Evolutionary conservation across 2,113 vertebrate genomes (phyloP).

Genomic region (Podarcis muralis): DNA sequence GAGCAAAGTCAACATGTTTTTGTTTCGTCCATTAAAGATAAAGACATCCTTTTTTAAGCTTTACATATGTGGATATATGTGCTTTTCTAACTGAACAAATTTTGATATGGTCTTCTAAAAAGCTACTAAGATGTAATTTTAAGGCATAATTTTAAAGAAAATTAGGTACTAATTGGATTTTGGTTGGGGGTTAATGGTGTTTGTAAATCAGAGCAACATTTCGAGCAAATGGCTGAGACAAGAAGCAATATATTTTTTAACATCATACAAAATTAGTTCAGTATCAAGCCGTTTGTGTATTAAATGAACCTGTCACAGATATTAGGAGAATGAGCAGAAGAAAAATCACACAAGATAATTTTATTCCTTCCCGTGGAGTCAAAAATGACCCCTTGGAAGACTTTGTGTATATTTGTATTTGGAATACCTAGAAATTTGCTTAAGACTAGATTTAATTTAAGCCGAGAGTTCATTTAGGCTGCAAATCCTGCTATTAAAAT

Average conservation of each 20-base stretch:
- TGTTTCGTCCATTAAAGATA: constrained; percentile 69
- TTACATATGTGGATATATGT: constrained; percentile 69
- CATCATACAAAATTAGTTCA: constrained; percentile 47
- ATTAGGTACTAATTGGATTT: constrained; percentile 48
- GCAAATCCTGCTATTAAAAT: constrained; percentile 43
- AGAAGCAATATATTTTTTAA: constrained; percentile 41
- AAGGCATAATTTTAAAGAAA: constrained; percentile 3
- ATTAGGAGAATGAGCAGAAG: background rate
- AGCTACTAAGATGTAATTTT: constrained; percentile 41
- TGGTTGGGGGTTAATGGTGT: constrained; percentile 6
- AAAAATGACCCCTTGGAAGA: constrained; percentile 24
- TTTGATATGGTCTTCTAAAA: constrained; percentile 66
- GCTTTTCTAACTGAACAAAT: constrained; percentile 64
- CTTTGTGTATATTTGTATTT: background rate
- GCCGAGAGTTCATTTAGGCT: constrained; percentile 9
- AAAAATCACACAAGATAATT: background rate
- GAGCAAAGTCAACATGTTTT: constrained; percentile 39
- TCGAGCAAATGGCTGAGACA: constrained; percentile 31
- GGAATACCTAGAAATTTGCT: constrained; percentile 1
- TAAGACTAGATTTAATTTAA: constrained; percentile 9
- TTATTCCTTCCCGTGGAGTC: background rate
- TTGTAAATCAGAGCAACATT: constrained; percentile 30
- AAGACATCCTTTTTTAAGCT: constrained; percentile 86
- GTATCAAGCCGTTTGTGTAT: constrained; percentile 39
- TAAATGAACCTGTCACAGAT: constrained; percentile 1